These are phyloP conservation scores for Lamproptera curius DNA, from an alignment of 2,888 invertebrate genomes.

Conservation along the genomic window DNA sequence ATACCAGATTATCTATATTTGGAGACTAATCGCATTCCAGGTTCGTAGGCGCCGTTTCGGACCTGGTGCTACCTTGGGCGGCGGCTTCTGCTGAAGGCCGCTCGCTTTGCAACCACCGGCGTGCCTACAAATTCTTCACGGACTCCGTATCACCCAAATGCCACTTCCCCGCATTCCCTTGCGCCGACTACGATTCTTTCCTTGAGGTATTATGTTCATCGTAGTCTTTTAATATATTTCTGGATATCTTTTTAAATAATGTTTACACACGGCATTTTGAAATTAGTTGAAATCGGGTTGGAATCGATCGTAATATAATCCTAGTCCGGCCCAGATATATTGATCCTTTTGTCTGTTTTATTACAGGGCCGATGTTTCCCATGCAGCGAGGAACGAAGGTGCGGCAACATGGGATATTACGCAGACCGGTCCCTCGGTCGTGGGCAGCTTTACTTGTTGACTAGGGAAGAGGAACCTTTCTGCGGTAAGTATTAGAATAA, in stretches of 20 bases:
- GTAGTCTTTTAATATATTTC: no score
- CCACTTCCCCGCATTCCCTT: conserved; percentile 94
- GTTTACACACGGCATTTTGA: no score
- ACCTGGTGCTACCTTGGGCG: conserved; percentile 91
- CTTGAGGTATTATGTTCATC: conserved; percentile 61
- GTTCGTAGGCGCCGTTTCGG: conserved; percentile 93
- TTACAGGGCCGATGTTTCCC: conserved; percentile 71
- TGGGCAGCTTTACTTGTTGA: conserved; percentile 92
- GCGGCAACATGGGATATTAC: conserved; percentile 97
- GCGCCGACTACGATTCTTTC: conserved; percentile 90
- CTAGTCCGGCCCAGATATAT: no score
- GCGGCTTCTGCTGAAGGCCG: conserved; percentile 83
- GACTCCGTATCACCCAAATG: conserved; percentile 95
- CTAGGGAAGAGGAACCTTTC: conserved; percentile 94
- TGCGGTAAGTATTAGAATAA: conserved; percentile 87
- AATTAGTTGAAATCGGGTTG: no score
- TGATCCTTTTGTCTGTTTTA: no score
- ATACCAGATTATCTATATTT: no score
- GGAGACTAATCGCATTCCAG: no score
- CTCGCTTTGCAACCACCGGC: conserved; percentile 93
- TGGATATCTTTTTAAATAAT: no score
- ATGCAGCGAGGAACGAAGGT: conserved; percentile 76
- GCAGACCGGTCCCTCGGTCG: conserved; percentile 90
- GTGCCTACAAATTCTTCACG: conserved; percentile 96
- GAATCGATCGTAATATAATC: no score